Evolutionary conservation across 1,140 invertebrate species (phyloP).

Genomic region (Drosophila lacertosa): DNA sequence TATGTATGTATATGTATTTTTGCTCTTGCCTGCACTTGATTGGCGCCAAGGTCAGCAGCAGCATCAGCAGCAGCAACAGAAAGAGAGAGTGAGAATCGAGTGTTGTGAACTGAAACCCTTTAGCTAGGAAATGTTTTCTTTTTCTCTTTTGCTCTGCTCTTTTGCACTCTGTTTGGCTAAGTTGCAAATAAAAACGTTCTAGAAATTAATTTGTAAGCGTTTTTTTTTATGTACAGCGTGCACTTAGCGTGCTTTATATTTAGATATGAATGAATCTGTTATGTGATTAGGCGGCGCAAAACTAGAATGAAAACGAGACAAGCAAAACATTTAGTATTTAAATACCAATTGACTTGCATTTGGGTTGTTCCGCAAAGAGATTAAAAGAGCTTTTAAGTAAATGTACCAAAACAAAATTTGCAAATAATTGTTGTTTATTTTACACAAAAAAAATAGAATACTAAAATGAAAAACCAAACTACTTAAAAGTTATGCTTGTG

Average conservation of each 20-base stretch:
- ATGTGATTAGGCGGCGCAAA: constrained; percentile 30
- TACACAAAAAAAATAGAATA: constrained; percentile 69
- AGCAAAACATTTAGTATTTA: constrained; percentile 3
- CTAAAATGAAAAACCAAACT: constrained; percentile 78
- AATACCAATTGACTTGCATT: constrained; percentile 6
- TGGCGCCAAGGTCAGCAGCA: constrained; percentile 29
- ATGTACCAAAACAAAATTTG: constrained; percentile 41
- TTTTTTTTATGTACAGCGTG: constrained; percentile 58
- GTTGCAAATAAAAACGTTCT: constrained; percentile 21
- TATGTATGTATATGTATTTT: constrained; percentile 36
- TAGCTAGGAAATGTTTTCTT: constrained; percentile 66
- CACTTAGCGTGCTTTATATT: constrained; percentile 16
- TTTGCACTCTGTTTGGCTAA: not conserved
- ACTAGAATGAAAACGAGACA: constrained; percentile 14
- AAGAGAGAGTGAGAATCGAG: constrained; percentile 32
- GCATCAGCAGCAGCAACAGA: constrained; percentile 20
- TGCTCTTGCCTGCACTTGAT: constrained; percentile 46
- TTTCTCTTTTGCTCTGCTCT: constrained; percentile 6
- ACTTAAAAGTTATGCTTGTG: constrained; percentile 67
- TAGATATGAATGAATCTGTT: constrained; percentile 28
- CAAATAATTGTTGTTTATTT: constrained; percentile 73
- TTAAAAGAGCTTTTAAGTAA: constrained; percentile 5
- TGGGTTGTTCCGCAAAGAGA: not conserved
- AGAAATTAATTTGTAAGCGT: constrained; percentile 69
- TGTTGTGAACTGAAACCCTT: constrained; percentile 71